phyloP scores from a whole-genome alignment of 2,888 invertebrate genomes.

The Crocallis elinguaria region DNA sequence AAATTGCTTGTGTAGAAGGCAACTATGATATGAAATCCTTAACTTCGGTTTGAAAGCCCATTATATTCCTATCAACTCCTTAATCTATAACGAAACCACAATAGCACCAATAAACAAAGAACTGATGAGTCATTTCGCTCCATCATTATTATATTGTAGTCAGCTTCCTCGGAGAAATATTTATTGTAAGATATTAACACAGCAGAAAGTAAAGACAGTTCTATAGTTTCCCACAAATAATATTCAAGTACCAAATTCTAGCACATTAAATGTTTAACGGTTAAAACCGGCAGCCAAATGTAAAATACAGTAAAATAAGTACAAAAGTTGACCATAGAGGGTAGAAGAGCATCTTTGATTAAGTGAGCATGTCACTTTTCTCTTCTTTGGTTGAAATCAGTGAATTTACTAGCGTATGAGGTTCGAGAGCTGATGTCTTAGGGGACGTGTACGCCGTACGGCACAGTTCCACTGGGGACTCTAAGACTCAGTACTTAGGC shows the following conservation, averaged over 20 bases:
- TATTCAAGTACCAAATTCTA: background rate
- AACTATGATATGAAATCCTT: background rate
- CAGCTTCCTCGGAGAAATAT: slow-evolving; percentile 31
- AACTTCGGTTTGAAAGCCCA: slow-evolving; percentile 3
- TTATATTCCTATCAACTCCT: slow-evolving; percentile 12
- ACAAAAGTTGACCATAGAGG: too few species aligned
- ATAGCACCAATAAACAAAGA: slow-evolving; percentile 10
- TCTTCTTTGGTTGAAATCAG: too few species aligned
- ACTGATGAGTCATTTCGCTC: slow-evolving; percentile 34
- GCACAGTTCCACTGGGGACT: too few species aligned
- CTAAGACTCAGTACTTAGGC: too few species aligned
- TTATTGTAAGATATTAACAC: slow-evolving; percentile 15
- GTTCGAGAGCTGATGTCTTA: too few species aligned
- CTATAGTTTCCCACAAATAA: background rate
- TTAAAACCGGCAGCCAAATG: too few species aligned
- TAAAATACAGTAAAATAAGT: too few species aligned
- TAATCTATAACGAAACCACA: slow-evolving; percentile 19
- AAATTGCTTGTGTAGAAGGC: background rate
- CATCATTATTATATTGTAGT: slow-evolving; percentile 34
- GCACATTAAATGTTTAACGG: too few species aligned
- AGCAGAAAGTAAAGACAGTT: slow-evolving; percentile 1
- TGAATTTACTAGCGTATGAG: too few species aligned
- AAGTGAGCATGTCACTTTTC: too few species aligned
- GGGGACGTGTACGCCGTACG: too few species aligned
- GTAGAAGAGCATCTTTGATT: too few species aligned